phyloP scores from a whole-genome alignment of 2,113 vertebrate genomes.

The Sinocyclocheilus grahami region DNA sequence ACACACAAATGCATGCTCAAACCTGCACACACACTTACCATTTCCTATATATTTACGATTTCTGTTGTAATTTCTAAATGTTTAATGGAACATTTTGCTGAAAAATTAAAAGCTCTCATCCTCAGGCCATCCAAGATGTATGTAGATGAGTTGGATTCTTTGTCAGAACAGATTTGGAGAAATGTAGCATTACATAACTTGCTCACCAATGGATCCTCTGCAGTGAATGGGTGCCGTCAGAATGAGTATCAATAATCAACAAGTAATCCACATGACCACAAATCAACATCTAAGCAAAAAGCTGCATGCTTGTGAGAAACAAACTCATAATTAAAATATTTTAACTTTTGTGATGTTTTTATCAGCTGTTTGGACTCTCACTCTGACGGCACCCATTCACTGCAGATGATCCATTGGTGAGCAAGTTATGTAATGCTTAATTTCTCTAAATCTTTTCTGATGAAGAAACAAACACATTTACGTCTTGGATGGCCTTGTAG shows the following conservation, averaged over 20 bases:
- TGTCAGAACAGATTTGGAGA: background rate
- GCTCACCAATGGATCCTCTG: background rate
- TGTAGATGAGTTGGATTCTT: background rate
- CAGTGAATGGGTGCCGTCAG: background rate
- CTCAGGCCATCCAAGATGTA: background rate
- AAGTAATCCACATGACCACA: no score
- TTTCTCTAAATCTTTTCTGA: no score
- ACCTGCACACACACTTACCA: background rate
- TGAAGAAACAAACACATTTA: no score
- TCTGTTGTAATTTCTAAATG: background rate
- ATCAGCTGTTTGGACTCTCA: no score
- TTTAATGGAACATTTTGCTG: background rate
- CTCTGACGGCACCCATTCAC: no score
- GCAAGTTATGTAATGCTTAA: no score
- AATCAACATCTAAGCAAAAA: no score
- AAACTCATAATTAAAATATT: no score
- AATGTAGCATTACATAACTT: background rate
- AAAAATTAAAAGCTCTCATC: background rate
- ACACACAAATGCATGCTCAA: background rate
- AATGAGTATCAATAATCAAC: background rate
- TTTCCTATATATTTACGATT: background rate
- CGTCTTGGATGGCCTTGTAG: no score
- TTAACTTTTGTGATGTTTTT: no score
- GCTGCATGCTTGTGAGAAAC: no score
- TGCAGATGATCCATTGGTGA: no score